These are phyloP conservation scores for Bettongia penicillata DNA, from an alignment of 2,113 vertebrate species.

Conservation along the genomic window DNA sequence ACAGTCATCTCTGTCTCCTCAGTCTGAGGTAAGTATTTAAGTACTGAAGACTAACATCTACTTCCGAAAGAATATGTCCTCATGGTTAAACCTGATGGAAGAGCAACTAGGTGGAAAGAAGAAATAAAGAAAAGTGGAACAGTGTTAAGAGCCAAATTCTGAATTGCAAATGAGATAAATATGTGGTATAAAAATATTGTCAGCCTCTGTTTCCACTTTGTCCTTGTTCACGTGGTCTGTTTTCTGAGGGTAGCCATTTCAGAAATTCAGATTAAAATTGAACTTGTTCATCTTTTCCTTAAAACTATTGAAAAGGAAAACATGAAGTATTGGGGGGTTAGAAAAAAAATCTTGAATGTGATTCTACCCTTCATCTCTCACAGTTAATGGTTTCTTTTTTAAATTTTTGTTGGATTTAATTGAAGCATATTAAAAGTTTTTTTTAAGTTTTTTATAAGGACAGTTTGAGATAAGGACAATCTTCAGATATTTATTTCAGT, in stretches of 20 bases:
- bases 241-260: slow-evolving; percentile 28
- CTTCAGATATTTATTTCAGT: neutral
- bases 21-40: slow-evolving; percentile 80
- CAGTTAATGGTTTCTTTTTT: slow-evolving; percentile 21
- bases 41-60: neutral
- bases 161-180: slow-evolving; percentile 35
- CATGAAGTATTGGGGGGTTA: neutral
- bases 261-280: slow-evolving; percentile 26
- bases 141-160: slow-evolving; percentile 41
- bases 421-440: neutral
- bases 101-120: slow-evolving; percentile 41
- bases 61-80: neutral
- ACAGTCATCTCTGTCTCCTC: slow-evolving; percentile 69
- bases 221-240: slow-evolving; percentile 20
- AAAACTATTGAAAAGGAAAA: slow-evolving; percentile 10
- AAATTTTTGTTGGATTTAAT: neutral
- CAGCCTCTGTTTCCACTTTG: neutral
- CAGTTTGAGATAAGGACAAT: neutral
- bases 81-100: slow-evolving; percentile 41
- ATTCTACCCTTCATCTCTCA: neutral
- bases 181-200: slow-evolving; percentile 13
- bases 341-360: slow-evolving; percentile 34
- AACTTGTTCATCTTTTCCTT: slow-evolving; percentile 49
- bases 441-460: slow-evolving; percentile 43
- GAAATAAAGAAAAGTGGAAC: slow-evolving; percentile 31